Base-by-base conservation (phyloP, 2,797 vertebrate genomes). In the Enteromius treurensis region DNA sequence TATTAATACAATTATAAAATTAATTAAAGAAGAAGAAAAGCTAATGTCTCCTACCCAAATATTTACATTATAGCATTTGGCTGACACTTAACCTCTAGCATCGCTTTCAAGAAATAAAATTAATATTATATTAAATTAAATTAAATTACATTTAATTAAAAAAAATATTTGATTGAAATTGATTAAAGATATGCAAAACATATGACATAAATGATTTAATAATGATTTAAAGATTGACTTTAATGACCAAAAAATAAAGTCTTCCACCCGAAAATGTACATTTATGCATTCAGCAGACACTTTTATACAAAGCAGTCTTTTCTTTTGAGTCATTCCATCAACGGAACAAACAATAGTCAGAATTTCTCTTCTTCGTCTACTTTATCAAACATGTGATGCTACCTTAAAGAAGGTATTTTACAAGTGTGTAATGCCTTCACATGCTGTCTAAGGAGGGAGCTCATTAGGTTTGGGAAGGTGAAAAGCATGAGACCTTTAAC, bases 401-500 rank as follows among this genome's bases (percentile, higher is more conserved):
- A 45, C 11, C 40, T 74, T 74, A n/a, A 34, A 51, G 70, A 37
- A n/a, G 32, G 29, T 7, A 13, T 19, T 32, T 19, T 0, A 71
- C 17, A 47, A 49, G 14, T 49, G 14, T 73, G 49, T 53, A 13
- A 34, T 58, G 51, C 73, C 51, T 77, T 77, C 17, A 45, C 19
- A 29, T 60, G 37, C 55, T 13, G 37, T 62, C 23, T 29, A 4
- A 3, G 37, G 10, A 21, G 55, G 23, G 14, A 11, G 74, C 49
- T 42, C 49, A 3, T 23, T 42, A 3, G 7, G 17, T 74, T 34
- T 55, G 29, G 3, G 71, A 5, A 14, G 71, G 13, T 0, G 19
- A 55, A 40, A 23, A 34, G 19, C 29, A 17, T 8, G 21, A 58
- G 17, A 70, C 40, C 68, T 80, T 80, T 47, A 77, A 77, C 75